Evolutionary conservation across 2,888 invertebrate species (phyloP), one percentile per base, ranked within the genome.

Genomic region (Sminthurides aquaticus): DNA sequence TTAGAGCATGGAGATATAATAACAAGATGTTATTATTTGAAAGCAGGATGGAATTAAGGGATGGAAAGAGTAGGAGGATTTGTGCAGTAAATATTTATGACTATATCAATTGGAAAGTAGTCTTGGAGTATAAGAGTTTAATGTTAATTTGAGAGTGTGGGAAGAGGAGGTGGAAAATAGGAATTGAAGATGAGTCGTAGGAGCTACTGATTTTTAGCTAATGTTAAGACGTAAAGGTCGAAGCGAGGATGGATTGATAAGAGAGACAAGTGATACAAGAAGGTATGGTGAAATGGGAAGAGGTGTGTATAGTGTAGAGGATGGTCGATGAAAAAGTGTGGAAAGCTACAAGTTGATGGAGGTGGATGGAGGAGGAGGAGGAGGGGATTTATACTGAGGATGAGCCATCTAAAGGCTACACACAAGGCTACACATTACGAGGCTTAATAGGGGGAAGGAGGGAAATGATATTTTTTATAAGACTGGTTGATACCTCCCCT

Each of bases 401-500:
- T n/a, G n/a, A n/a, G n/a, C n/a, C n/a, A n/a, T 34, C 15, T 34
- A 15, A 34, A 34, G 43, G 43, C 8, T 34, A 34, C 43, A 34
- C 43, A 34, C 43, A 34, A 5, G 8, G 43, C 15, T 34, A 15
- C 8, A 5, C 8, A 34, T 34, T 34, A 34, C 43, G 15, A 34
- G 43, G 8, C 43, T 34, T 34, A 34, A 34, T 34, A 34, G 43
- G 55, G 3, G 24, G 11, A 55, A 25, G 55, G 22, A 29, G 20
- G n/a, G 20, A 58, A 3, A n/a, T 34, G 28, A 27, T 55, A 54
- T 61, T 61, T 61, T 49, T 52, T 27, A 3, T 49, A 15, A 34
- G 1, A 26, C 18, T 56, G 56, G 3, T 20, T 11, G 24, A 56
- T 20, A 24, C n/a, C 34, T 54, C 34, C 43, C 43, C 24, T 43